phyloP scores from a whole-genome alignment of 2,797 vertebrate species.

The Echiichthys vipera region DNA sequence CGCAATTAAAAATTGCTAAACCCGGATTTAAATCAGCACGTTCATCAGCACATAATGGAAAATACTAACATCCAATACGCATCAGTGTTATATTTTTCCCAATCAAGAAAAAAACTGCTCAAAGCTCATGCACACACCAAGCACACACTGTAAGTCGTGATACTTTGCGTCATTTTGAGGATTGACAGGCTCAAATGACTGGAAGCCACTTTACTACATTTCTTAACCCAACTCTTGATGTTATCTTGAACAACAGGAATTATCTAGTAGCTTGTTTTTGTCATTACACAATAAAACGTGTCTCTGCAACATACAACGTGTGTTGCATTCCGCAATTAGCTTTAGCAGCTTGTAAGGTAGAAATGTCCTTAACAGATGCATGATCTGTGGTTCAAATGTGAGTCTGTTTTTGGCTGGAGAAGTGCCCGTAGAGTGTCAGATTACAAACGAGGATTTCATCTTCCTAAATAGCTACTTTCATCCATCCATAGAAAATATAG shows the following conservation, averaged over 20 bases:
- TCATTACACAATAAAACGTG: neutral
- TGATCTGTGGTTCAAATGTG: neutral
- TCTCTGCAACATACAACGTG: conserved; percentile 5
- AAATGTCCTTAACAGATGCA: neutral
- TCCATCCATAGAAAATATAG: neutral
- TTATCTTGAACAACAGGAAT: neutral
- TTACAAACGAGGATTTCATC: neutral
- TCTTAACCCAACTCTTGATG: neutral
- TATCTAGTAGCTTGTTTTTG: neutral
- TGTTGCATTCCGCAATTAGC: too few relatives aligned
- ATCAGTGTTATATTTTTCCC: too few relatives aligned
- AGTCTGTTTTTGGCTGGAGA: neutral
- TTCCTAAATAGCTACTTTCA: neutral
- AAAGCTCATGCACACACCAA: neutral
- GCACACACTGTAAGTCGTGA: neutral
- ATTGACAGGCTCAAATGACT: neutral
- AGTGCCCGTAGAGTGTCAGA: neutral
- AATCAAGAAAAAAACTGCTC: too few relatives aligned
- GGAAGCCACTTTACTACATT: neutral
- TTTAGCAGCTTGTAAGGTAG: neutral
- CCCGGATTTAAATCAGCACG: neutral
- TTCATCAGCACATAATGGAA: neutral
- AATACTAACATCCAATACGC: too few relatives aligned
- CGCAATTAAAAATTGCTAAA: neutral
- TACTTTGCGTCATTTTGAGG: neutral